Percentiles rank a stretch among this genome's conserved stretches.
Evolutionary conservation across 2,113 vertebrate species (phyloP).

Genomic region (Gracilinanus agilis): DNA sequence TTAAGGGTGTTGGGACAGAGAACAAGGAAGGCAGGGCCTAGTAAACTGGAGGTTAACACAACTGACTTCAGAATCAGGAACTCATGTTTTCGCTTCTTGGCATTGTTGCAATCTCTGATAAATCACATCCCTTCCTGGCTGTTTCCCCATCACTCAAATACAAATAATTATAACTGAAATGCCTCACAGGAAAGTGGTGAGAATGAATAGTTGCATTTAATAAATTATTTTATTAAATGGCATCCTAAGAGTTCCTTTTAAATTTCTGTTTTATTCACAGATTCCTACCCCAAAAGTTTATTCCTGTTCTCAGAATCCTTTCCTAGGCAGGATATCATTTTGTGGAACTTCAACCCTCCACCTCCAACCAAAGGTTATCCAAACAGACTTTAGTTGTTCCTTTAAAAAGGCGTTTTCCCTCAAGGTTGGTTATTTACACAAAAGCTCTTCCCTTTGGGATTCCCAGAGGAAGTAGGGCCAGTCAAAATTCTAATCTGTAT

Average conservation of each 20-base stretch:
- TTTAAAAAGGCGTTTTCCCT: constrained; percentile 14
- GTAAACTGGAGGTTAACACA: background rate
- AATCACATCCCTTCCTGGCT: background rate
- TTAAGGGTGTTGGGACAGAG: background rate
- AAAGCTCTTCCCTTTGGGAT: background rate
- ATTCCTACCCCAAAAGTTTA: constrained; percentile 6
- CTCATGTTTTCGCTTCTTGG: background rate
- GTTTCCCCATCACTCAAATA: background rate
- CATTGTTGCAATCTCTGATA: background rate
- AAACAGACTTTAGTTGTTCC: constrained; percentile 28
- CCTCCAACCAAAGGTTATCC: constrained; percentile 16
- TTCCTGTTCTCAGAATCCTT: background rate
- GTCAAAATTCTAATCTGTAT: constrained; percentile 7
- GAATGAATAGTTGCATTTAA: background rate
- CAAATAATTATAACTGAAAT: background rate
- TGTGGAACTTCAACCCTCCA: background rate
- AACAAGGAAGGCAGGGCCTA: background rate
- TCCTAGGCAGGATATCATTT: background rate
- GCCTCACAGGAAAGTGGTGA: background rate
- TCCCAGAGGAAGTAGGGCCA: background rate
- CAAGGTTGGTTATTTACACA: constrained; percentile 18
- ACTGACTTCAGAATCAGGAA: background rate
- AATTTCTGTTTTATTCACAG: background rate
- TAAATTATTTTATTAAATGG: background rate
- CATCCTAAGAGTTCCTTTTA: background rate